A percentile compares a stretch with the other conserved stretches of the same genome.
These are phyloP conservation scores for Tylochromis polylepis DNA, from an alignment of 2,113 vertebrate species.

Conservation along the genomic window DNA sequence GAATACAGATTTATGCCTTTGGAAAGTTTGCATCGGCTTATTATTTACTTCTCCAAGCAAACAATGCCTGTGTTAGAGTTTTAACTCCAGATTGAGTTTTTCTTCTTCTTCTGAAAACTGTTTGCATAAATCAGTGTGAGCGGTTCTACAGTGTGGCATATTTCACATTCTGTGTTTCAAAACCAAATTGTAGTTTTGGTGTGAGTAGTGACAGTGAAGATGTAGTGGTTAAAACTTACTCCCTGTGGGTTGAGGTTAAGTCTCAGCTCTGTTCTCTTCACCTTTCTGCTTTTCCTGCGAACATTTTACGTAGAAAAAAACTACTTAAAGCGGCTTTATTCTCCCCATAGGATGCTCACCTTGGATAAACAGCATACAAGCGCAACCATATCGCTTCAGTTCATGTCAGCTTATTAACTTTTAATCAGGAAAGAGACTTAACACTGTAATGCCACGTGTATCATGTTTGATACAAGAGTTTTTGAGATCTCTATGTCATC, in stretches of 20 bases:
- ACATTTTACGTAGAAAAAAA: background rate
- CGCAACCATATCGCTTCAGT: background rate
- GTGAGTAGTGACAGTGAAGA: background rate
- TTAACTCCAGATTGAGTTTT: background rate
- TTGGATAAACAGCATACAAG: background rate
- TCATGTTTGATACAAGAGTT: background rate
- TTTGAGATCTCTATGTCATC: background rate
- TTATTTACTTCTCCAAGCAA: background rate
- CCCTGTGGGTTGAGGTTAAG: conserved; percentile 1
- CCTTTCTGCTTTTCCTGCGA: background rate
- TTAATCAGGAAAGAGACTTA: background rate
- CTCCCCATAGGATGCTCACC: background rate
- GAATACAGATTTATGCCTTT: background rate
- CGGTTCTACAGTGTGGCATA: background rate
- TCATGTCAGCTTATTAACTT: background rate
- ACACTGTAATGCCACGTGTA: background rate
- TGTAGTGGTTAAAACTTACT: background rate
- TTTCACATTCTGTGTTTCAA: background rate
- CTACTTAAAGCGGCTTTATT: background rate
- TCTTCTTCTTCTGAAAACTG: background rate
- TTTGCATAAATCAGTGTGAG: background rate
- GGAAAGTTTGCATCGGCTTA: background rate
- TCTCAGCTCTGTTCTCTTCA: background rate
- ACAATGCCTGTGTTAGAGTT: fast-evolving
- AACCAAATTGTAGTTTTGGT: background rate